A percentile compares a stretch with the other conserved stretches of the same genome.
These are phyloP conservation scores for Rafetus swinhoei DNA, from an alignment of 2,113 vertebrate genomes.

Conservation along the genomic window DNA sequence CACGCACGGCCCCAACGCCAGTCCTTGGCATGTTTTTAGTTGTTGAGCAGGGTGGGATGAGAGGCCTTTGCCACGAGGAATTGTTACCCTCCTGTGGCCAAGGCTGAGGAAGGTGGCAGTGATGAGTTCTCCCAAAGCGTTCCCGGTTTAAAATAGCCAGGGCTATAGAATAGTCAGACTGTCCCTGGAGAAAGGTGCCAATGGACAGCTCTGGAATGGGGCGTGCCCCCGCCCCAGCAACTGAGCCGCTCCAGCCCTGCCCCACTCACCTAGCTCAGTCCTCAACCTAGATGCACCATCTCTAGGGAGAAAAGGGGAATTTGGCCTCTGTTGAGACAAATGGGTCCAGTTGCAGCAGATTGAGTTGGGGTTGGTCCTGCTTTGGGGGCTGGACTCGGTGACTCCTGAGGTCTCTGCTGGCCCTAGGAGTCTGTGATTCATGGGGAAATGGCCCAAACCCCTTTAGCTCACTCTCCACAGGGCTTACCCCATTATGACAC, in stretches of 20 bases:
- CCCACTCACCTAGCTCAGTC: not conserved
- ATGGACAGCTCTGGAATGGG: not conserved
- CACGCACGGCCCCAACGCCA: not conserved
- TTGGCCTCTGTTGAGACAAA: not conserved
- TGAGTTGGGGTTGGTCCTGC: too few relatives aligned
- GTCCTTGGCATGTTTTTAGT: not conserved
- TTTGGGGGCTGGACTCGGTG: too few relatives aligned
- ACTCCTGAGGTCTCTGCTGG: too few relatives aligned
- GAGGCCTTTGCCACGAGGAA: not conserved
- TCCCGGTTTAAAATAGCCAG: accelerated
- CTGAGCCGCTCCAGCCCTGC: not conserved
- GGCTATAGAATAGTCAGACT: not conserved
- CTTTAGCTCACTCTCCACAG: not conserved
- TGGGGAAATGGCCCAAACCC: not conserved
- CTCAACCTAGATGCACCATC: not conserved
- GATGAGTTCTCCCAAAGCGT: not conserved
- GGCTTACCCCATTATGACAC: not conserved
- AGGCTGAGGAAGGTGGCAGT: not conserved
- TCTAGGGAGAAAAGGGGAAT: not conserved
- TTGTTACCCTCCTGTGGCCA: not conserved
- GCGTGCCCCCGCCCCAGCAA: not conserved
- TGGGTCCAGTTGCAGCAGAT: not conserved
- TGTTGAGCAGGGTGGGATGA: not conserved
- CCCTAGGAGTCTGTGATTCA: too few relatives aligned
- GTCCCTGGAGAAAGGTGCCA: not conserved